A percentile compares a stretch with the other conserved stretches of the same genome.
Evolutionary conservation across 1,140 invertebrate genomes (phyloP).

Genomic region (Drosophila malerkotliana): DNA sequence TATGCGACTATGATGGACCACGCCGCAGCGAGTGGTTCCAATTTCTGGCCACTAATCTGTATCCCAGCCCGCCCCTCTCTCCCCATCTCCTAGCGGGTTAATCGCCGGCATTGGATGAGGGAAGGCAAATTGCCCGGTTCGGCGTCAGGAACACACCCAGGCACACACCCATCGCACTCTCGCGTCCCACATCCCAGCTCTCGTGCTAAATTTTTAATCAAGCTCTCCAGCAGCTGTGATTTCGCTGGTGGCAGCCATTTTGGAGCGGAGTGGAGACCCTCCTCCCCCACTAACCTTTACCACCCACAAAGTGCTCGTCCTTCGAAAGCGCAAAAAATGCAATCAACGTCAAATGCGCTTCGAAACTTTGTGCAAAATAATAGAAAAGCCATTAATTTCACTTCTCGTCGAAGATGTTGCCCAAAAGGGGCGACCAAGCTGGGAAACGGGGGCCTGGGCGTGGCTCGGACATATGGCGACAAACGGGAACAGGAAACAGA

Average conservation of each 20-base stretch:
- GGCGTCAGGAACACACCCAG: conserved; percentile 44
- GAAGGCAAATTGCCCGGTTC: conserved; percentile 53
- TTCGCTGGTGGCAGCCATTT: conserved; percentile 53
- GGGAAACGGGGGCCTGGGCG: conserved; percentile 12
- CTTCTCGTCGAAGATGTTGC: conserved; percentile 75
- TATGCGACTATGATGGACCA: conserved; percentile 39
- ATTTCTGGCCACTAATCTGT: conserved; percentile 33
- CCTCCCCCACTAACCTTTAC: not conserved
- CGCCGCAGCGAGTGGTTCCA: conserved; percentile 9
- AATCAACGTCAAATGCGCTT: conserved; percentile 81
- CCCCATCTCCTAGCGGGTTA: conserved; percentile 2
- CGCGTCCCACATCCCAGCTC: conserved; percentile 3
- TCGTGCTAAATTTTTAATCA: conserved; percentile 78
- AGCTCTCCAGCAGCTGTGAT: conserved; percentile 74
- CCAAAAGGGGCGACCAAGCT: conserved; percentile 20
- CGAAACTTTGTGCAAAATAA: conserved; percentile 81
- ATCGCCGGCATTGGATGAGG: conserved; percentile 6
- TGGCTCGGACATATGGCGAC: conserved; percentile 48
- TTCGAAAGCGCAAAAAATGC: conserved; percentile 69
- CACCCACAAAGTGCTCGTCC: conserved; percentile 24
- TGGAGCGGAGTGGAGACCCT: conserved; percentile 3
- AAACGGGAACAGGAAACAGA: conserved; percentile 1
- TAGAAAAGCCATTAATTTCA: conserved; percentile 82
- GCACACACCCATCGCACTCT: conserved; percentile 26
- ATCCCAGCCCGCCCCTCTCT: not conserved